Percentiles rank a stretch among this genome's conserved stretches.
phyloP scores from a whole-genome alignment of 2,113 vertebrate genomes.

The Erythrolamprus reginae region DNA sequence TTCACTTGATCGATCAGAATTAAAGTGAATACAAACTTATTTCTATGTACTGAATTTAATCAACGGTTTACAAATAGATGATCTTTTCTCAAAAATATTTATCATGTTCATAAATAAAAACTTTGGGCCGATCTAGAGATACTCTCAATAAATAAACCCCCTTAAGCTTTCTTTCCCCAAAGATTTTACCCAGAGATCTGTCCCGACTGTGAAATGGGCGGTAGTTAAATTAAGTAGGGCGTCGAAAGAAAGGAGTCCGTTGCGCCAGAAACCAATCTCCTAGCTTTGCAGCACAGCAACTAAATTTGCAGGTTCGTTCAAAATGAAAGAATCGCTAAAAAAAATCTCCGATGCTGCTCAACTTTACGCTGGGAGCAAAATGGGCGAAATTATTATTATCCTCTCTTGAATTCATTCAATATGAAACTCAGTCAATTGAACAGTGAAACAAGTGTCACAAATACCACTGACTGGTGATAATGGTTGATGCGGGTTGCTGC shows the following conservation, averaged over 20 bases:
- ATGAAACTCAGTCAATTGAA: too few relatives aligned
- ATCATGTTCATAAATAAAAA: too few relatives aligned
- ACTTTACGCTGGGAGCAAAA: neutral
- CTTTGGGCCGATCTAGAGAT: neutral
- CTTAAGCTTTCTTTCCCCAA: neutral
- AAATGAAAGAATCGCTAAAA: neutral
- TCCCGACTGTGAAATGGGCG: neutral
- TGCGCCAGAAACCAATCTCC: neutral
- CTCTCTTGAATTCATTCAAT: too few relatives aligned
- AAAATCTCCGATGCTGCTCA: neutral
- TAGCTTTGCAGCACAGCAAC: neutral
- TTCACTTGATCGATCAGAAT: neutral
- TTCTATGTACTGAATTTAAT: neutral
- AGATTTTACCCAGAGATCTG: neutral
- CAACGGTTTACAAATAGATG: neutral
- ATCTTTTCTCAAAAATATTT: neutral
- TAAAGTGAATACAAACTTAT: conserved; percentile 1
- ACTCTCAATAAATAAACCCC: neutral
- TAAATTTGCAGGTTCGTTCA: neutral
- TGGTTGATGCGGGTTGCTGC: too few relatives aligned
- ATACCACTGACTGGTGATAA: too few relatives aligned
- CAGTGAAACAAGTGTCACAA: too few relatives aligned
- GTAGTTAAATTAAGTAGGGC: neutral
- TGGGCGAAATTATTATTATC: too few relatives aligned
- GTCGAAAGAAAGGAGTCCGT: neutral